Conservation (phyloP, 2,888 invertebrate species). For the Callyntrura sp. region DNA sequence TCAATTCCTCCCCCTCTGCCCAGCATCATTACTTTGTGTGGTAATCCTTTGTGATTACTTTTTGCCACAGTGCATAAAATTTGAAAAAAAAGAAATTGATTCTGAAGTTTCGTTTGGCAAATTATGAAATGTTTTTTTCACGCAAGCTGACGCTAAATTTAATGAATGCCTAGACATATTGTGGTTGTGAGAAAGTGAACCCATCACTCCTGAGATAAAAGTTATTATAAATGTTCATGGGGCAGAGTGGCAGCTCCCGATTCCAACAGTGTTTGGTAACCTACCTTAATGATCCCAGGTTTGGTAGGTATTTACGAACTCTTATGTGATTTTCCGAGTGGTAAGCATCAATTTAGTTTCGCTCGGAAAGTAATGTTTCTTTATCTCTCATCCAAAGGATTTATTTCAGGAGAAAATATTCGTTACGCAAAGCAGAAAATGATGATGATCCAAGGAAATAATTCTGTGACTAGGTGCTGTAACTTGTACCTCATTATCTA, state of each 20-base stretch:
- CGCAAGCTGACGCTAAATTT: background rate
- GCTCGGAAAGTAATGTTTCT: background rate
- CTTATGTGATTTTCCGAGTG: too few species aligned
- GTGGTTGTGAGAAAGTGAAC: background rate
- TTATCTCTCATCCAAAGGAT: background rate
- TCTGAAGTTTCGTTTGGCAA: background rate
- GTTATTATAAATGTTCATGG: too few species aligned
- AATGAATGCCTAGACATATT: background rate
- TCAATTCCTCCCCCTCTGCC: background rate
- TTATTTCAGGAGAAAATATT: background rate
- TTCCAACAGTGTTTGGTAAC: too few species aligned
- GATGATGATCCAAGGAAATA: slow-evolving; percentile 34
- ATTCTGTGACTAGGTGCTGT: background rate
- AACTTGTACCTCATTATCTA: slow-evolving; percentile 48
- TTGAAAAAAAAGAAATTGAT: background rate
- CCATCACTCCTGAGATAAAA: too few species aligned
- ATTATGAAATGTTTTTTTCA: background rate
- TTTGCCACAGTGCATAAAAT: background rate
- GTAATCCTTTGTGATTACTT: background rate
- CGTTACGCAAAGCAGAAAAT: background rate
- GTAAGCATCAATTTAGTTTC: too few species aligned
- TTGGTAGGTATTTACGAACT: too few species aligned
- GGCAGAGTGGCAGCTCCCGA: too few species aligned
- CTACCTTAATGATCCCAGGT: too few species aligned
- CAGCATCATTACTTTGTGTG: background rate